Base-by-base conservation (phyloP, 2,113 vertebrate species). In the Eclectus roratus region DNA sequence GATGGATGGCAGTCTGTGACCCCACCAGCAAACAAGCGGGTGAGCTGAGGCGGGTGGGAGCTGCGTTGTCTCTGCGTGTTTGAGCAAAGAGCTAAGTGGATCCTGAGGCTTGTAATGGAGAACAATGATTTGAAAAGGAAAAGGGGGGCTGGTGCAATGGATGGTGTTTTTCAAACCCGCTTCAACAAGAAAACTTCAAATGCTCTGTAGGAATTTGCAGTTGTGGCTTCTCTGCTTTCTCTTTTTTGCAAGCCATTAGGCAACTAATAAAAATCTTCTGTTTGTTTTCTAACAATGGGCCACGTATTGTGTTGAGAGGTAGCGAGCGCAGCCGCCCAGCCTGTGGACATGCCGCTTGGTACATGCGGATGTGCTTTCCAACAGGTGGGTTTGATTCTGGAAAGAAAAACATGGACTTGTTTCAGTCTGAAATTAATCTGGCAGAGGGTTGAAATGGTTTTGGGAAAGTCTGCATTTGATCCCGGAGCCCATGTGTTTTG, bases 301-400 rank as follows among this genome's bases (percentile, higher is more conserved):
- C 16, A 5, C 1, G 5, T 37, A 55, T 47, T 14, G 35, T 39
- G 5, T 9, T 8, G 86, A 15, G 50, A 86, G 80, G 60, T 35
- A 55, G 25, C 0, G 72, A 78, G 71, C 12, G 16, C 0, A 0
- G 44, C 80, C 14, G 1, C 2, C 4, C 76, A 12, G 74, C 11
- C 53, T 25, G 52, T 6, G 74, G 85, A 88, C 1, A 5, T 93
- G 88, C 81, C 0, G 14, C 68, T 73, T 6, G 31, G 49, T 88
- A 28, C 4, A 6, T 17, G 33, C 2, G 6, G 82, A 84, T 84
- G 77, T 85, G 93, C 92, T 94, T 94, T 85, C 66, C 88, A 92
- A 92, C 96, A 96, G 92, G 92, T 97, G 96, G 94, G 88, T 96
- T 97, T 91, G 86, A 94, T 95, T 92, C 88, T 33, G 80, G 41